These are phyloP conservation scores for Actenoides hombroni DNA, from an alignment of 2,113 vertebrate genomes.

Conservation along the genomic window DNA sequence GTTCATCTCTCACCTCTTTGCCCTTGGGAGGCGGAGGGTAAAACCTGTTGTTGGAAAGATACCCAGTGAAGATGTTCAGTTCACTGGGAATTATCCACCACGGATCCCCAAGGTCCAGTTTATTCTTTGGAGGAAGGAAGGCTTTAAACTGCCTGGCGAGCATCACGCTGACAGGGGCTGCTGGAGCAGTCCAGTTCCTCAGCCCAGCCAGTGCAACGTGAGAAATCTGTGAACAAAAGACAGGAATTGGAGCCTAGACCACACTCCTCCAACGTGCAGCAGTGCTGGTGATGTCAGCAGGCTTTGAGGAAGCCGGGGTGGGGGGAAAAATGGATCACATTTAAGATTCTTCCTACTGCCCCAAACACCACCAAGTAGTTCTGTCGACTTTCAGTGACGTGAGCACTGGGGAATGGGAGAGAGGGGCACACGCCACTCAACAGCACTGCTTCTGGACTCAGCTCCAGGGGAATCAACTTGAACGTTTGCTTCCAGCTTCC, in stretches of 20 bases:
- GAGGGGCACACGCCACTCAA: accelerated
- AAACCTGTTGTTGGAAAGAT: constrained; percentile 94
- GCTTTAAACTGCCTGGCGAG: constrained; percentile 86
- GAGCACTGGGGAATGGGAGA: neutral
- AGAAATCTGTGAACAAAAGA: constrained; percentile 79
- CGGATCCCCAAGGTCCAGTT: constrained; percentile 81
- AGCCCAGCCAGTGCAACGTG: constrained; percentile 88
- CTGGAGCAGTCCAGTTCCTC: constrained; percentile 86
- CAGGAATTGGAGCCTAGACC: neutral
- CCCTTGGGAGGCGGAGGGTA: constrained; percentile 89
- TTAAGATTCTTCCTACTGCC: neutral
- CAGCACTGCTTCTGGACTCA: neutral
- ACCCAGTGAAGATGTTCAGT: constrained; percentile 93
- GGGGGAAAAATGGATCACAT: accelerated
- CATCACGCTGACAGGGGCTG: constrained; percentile 72
- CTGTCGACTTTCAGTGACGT: neutral
- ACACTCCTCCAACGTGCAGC: neutral
- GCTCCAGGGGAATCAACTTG: neutral
- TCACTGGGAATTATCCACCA: constrained; percentile 98
- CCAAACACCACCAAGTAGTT: neutral
- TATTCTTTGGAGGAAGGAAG: constrained; percentile 88
- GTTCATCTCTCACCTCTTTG: constrained; percentile 84
- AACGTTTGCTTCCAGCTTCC: neutral
- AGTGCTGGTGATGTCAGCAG: neutral
- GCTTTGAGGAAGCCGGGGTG: neutral